Evolutionary conservation across 35 echinoderm and acorn worm genomes (phyloP), one percentile per base, ranked within the genome.

Genomic region (Antedon bifida): DNA sequence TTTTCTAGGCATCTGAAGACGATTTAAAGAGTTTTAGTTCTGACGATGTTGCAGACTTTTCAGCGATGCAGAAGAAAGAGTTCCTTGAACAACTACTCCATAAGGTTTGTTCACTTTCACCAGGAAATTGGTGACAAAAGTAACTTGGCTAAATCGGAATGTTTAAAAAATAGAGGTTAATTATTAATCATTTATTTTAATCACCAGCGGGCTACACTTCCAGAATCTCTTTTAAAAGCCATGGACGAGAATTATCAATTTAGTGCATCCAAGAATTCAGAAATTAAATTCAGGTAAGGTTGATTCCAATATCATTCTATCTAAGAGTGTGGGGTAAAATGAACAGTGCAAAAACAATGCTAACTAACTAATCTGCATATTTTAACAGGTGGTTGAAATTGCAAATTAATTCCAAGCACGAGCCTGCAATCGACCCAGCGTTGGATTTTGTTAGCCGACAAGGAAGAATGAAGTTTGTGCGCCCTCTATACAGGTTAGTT

Each of bases 211-310:
- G 79, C 74, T 0, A 46, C 90, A 0, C 80, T 92, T 5, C 82
- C 83, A 30, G 23, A 34, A 0, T 30, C 79, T 35, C 84, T 75
- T 64, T 87, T 97, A 29, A 5, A 82, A 79, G 87, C 85, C 21
- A 97, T 97, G 94, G 75, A 87, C 32, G 33, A 82, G 30, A 42
- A 39, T 46, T 97, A 92, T 44, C 84, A 86, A 8, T 77, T 97
- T 32, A 92, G 87, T 33, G 77, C 88, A 0, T 84, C 80, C 33
- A 76, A 55, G 17, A 97, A 97, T 77, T 34, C 85, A 75, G 94
- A 97, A 85, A 92, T 97, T 32, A 87, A 86, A 86, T 97, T 97
- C 45, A 94, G 88, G 92, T 95, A 82, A 85, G 78, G 12, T 16
- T 2, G 31, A 73, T 85, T 80, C 30, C 19, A 39, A 42, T 14